These are phyloP conservation scores for Dinomys branickii DNA, from an alignment of 2,113 vertebrate genomes.

Conservation along the genomic window DNA sequence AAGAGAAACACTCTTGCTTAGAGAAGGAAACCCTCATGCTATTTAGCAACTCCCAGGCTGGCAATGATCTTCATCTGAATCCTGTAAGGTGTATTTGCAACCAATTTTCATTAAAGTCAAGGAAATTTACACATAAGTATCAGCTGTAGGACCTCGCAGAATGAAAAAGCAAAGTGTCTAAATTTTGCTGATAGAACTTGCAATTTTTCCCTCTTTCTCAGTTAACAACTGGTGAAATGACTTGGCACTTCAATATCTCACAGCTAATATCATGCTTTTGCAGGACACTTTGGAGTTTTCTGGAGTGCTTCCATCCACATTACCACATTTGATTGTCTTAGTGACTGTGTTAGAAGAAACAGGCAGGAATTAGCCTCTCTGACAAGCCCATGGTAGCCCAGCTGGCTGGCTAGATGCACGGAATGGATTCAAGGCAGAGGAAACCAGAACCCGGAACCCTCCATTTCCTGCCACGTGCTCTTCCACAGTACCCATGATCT, in stretches of 20 bases:
- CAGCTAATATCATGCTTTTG: conserved; percentile 70
- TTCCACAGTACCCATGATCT: background rate
- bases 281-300: conserved; percentile 54
- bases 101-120: conserved; percentile 53
- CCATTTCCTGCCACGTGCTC: background rate
- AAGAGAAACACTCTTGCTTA: background rate
- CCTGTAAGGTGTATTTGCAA: conserved; percentile 2
- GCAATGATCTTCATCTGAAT: background rate
- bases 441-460: background rate
- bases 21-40: background rate
- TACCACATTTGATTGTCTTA: conserved; percentile 58
- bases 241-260: conserved; percentile 72
- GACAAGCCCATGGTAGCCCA: background rate
- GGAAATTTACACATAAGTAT: conserved; percentile 13
- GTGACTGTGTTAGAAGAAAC: conserved; percentile 35
- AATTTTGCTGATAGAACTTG: conserved; percentile 41
- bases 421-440: background rate
- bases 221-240: conserved; percentile 61
- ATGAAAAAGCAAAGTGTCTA: conserved; percentile 33
- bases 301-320: conserved; percentile 52
- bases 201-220: conserved; percentile 64
- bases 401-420: background rate
- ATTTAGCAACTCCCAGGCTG: background rate
- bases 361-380: conserved; percentile 40
- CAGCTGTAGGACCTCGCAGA: conserved; percentile 18